Base-by-base conservation (phyloP, 2,797 vertebrate genomes). In the Trachops cirrhosus region DNA sequence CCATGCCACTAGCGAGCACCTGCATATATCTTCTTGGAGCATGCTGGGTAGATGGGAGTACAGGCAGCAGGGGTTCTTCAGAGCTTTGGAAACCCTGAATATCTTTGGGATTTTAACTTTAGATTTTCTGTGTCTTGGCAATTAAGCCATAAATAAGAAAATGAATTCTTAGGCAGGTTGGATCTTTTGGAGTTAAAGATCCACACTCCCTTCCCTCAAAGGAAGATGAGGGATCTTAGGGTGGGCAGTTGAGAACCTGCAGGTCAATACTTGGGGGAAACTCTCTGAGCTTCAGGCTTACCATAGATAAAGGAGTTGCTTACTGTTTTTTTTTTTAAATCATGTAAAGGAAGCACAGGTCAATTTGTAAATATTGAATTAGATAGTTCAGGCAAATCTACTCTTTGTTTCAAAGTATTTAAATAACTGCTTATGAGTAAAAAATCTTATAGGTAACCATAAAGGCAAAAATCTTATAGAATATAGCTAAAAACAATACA, bases 401-500 rank as follows among this genome's bases (percentile, higher is more conserved):
- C 15, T 57, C 62, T 93, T 67, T 70, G 78, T 89, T 95, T 86
- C 39, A 74, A 84, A 93, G 34, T 95, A 74, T 73, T 82, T 92
- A 89, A 24, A 71, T 64, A 50, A 67, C 24, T 70, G 10, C 1
- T 77, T 80, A 77, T 70, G 18, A n/a, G 2, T 9, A 5, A 21
- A 68, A 52, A 67, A 52, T 62, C 19, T 67, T 78, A 59, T 6
- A 74, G 21, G 52, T 91, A n/a, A 85, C 62, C 21, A 50, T 39
- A 91, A 96, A 93, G 54, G 82, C 4, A 70, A 95, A 95, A 86
- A 67, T 54, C 68, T 93, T 86, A 70, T 10, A 88, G 46, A 68
- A 79, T 83, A 46, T 52, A 59, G 46, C 44, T 67, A 68, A 37
- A 18, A 18, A 80, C 24, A 19, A 80, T 34, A 39, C 14, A 79